Evolutionary conservation across 2,797 vertebrate species (phyloP).

Genomic region (Hirundo rustica): DNA sequence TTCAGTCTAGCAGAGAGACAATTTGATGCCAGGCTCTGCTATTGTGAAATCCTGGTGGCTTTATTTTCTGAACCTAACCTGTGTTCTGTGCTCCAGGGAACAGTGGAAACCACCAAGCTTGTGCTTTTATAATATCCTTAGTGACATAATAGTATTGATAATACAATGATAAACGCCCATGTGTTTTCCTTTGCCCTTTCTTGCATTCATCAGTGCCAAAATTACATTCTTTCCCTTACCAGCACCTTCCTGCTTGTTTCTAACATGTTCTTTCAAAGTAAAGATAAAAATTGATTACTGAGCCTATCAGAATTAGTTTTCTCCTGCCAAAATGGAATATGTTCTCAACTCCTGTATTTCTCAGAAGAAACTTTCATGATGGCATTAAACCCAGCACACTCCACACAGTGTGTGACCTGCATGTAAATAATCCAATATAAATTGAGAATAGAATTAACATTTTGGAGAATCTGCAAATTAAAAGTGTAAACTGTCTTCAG

Average conservation of each 20-base stretch:
- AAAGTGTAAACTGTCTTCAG: neutral
- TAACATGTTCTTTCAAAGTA: neutral
- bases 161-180: neutral
- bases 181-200: neutral
- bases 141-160: neutral
- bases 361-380: neutral
- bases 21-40: neutral
- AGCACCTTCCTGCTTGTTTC: neutral
- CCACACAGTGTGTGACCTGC: neutral
- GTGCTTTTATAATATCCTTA: neutral
- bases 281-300: neutral
- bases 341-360: neutral
- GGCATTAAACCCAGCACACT: neutral
- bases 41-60: neutral
- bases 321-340: neutral
- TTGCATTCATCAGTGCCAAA: neutral
- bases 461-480: neutral
- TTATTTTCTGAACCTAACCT: neutral
- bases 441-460: slow-evolving; percentile 15
- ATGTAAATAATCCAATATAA: neutral
- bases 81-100: neutral
- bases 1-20: neutral
- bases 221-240: neutral
- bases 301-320: neutral
- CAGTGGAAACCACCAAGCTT: neutral